Conservation (phyloP, 2,113 vertebrate genomes). For the Galbula dea region DNA sequence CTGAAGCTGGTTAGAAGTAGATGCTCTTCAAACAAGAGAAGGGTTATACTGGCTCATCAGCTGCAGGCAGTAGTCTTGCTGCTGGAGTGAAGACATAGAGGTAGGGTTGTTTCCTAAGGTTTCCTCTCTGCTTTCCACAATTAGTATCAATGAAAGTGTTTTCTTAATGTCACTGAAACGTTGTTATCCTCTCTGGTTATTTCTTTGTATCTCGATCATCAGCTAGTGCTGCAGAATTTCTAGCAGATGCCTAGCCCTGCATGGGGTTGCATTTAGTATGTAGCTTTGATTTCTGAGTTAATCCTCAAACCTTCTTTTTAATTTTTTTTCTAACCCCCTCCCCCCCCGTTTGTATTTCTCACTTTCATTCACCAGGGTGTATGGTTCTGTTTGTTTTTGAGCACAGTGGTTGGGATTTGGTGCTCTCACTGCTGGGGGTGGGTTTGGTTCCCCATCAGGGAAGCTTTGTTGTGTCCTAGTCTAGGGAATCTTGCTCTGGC, state of each 20-base stretch:
- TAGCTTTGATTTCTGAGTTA: neutral
- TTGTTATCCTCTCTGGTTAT: neutral
- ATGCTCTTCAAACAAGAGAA: neutral
- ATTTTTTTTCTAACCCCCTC: neutral
- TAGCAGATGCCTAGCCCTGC: neutral
- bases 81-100: neutral
- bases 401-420: too few species aligned
- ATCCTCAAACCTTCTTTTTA: neutral
- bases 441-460: too few species aligned
- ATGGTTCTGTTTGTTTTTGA: neutral
- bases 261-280: neutral
- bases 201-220: neutral
- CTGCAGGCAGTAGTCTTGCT: neutral
- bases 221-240: neutral
- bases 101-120: neutral
- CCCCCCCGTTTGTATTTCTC: neutral
- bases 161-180: neutral
- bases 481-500: too few species aligned
- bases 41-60: neutral
- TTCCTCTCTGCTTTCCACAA: neutral
- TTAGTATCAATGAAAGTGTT: neutral
- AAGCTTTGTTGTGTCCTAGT: too few species aligned
- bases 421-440: too few species aligned
- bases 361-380: neutral
- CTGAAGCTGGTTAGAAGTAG: neutral